phyloP scores from a whole-genome alignment of 1,140 invertebrate genomes.

The Caenorhabditis latens region DNA sequence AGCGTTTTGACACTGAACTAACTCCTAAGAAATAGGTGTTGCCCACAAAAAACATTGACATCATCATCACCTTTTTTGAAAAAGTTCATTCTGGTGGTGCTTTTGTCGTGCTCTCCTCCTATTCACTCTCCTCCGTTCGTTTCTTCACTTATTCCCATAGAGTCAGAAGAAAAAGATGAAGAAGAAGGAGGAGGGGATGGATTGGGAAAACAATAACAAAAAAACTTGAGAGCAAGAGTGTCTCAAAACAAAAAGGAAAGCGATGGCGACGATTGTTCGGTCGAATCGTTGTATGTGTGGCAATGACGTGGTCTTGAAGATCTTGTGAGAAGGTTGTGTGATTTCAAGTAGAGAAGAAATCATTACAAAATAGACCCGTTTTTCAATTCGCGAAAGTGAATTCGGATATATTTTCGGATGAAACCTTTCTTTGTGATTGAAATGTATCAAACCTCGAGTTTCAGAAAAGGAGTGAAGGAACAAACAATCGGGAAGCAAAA shows the following conservation, averaged over 20 bases:
- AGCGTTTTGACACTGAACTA: neutral
- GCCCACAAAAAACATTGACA: neutral
- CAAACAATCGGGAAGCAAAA: too few species aligned
- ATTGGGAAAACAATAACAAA: slow-evolving; percentile 49
- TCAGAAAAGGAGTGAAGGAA: too few species aligned
- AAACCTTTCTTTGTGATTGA: neutral
- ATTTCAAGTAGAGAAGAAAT: neutral
- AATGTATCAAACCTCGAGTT: too few species aligned
- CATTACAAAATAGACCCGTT: neutral
- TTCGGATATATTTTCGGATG: neutral
- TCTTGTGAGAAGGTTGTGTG: neutral
- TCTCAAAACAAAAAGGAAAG: slow-evolving; percentile 47
- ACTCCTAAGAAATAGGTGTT: neutral
- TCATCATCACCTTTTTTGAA: neutral
- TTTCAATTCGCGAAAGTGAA: neutral
- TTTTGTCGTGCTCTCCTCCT: neutral
- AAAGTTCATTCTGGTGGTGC: neutral
- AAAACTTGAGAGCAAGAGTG: slow-evolving; percentile 46
- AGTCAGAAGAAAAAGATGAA: neutral
- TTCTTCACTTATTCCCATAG: slow-evolving; percentile 6
- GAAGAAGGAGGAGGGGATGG: neutral
- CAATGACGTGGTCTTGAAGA: neutral
- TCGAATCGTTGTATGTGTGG: slow-evolving; percentile 20
- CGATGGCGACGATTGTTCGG: slow-evolving; percentile 11
- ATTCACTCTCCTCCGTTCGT: neutral